Base-by-base conservation (phyloP, 2,797 vertebrate genomes). In the Aphelocoma californica region DNA sequence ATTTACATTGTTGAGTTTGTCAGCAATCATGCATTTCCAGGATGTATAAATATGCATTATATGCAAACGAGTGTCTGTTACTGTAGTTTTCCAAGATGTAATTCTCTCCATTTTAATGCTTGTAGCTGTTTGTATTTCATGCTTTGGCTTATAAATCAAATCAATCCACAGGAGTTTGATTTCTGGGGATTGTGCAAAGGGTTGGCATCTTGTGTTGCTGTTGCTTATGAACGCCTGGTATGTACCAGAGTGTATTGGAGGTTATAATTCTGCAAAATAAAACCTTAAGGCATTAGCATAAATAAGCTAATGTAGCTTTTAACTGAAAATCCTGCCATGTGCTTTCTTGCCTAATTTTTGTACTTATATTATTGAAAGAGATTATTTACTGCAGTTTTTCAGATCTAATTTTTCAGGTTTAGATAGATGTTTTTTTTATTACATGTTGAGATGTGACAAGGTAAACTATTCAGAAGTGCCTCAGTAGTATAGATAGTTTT, bases 1-100 rank as follows among this genome's bases (percentile, higher is more conserved):
- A 96, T 96, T 93, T 88, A 61, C 93, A 86, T 92, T 83, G 92
- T 96, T 94, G 92, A 79, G 73, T 92, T 93, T 95, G 91, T 95
- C 90, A 94, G 93, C 84, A 94, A 61, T 87, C 66, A 51, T 86
- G 57, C 67, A 54, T 90, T 95, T 96, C 79, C 81, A 73, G 83
- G 90, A 11, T 79, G 31, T 81, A 93, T 95, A 89, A 95, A 96
- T 95, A 95, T 92, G 88, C 61, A 93, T 88, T 95, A 61, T 72
- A 93, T 94, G 95, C 84, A 93, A 95, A 96, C 2, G 23, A 67
- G 36, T 92, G 71, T 65, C 86, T 95, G 75, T 54, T 95, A 64
- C 78, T 92, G 61, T 81, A 83, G 81, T 79, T 90, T 92, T 88
- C 84, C 44, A 69, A 72, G 61, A 74, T 92, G 89, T 93, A 91